Evolutionary conservation across 2,888 invertebrate genomes (phyloP), one percentile per base, ranked within the genome.

Genomic region (Dolichomitus sp.): DNA sequence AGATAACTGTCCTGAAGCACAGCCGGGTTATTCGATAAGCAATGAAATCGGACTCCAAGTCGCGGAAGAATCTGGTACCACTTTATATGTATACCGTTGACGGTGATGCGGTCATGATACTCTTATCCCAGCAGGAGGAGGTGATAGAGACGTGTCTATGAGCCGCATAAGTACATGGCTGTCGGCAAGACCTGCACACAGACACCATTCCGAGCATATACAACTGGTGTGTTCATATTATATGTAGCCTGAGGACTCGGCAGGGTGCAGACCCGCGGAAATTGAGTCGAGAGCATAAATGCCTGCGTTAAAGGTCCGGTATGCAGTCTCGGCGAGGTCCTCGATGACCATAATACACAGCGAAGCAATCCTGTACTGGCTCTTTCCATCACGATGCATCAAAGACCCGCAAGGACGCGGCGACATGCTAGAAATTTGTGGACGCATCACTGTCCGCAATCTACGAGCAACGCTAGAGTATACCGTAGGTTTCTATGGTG

Each of bases 281-380:
- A 84, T 82, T 84, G 80, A 84, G 80, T 84, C 72, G 73, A 78
- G 82, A 80, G 66, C 78, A 80, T 84, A 85, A 85, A 81, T 82
- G 79, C 76, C 61, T 59, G 50, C 63, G 72, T 81, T 76, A 81
- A 81, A 76, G 66, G 74, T 33, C 63, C 42, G 42, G 66, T 59
- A 37, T 59, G 61, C 52, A 17, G 65, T 65, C 75, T 63, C 48
- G 42, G 52, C 23, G 27, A 45, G 40, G 37, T 72, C 52, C 81
- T 76, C 72, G 40, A 76, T 68, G 72, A 54, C 45, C 54, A n/a
- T 40, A 68, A 50, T 68, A 42, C 59, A 79, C 59, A 59, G 40
- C 69, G 40, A 66, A 14, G 65, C 42, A 48, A 54, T 74, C n/a
- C 63, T 42, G 48, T 42, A 54, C 33, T 23, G 45, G 12, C 57